Evolutionary conservation across 2,113 vertebrate genomes (phyloP).

Genomic region (Platycercus adscitus): DNA sequence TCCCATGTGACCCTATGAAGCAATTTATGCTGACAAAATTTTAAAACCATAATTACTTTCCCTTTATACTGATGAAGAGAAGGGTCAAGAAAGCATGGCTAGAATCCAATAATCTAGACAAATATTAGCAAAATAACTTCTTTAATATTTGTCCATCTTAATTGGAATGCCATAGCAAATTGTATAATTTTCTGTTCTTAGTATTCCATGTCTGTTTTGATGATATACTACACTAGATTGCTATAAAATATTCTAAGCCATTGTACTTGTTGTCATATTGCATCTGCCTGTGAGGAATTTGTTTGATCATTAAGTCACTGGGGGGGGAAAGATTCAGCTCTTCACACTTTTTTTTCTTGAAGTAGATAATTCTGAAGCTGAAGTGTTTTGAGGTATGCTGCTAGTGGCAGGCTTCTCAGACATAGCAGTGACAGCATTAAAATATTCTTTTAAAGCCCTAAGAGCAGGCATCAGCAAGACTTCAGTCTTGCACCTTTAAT

Average conservation of each 20-base stretch:
- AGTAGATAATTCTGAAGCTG: conserved; percentile 38
- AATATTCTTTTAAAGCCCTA: conserved; percentile 24
- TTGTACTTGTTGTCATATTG: conserved; percentile 3
- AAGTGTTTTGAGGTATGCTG: not conserved
- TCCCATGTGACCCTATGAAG: not conserved
- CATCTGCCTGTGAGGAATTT: not conserved
- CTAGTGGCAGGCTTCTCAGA: conserved; percentile 33
- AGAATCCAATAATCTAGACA: not conserved
- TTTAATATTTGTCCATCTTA: not conserved
- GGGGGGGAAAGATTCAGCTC: not conserved
- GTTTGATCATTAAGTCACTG: conserved; percentile 41
- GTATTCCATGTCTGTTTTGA: not conserved
- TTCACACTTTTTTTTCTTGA: not conserved
- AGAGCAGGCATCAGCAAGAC: conserved; percentile 30
- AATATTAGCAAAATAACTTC: not conserved
- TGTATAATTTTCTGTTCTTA: not conserved
- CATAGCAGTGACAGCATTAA: conserved; percentile 10
- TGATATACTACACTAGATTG: not conserved
- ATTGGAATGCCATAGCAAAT: not conserved
- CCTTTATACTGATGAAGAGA: not conserved
- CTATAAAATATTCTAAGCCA: conserved; percentile 11
- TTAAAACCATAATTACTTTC: not conserved
- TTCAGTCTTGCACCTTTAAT: conserved; percentile 37
- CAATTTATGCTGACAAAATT: not conserved
- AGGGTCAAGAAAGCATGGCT: not conserved